Evolutionary conservation across 2,888 invertebrate genomes (phyloP).

Genomic region (Luperina nickerlii): DNA sequence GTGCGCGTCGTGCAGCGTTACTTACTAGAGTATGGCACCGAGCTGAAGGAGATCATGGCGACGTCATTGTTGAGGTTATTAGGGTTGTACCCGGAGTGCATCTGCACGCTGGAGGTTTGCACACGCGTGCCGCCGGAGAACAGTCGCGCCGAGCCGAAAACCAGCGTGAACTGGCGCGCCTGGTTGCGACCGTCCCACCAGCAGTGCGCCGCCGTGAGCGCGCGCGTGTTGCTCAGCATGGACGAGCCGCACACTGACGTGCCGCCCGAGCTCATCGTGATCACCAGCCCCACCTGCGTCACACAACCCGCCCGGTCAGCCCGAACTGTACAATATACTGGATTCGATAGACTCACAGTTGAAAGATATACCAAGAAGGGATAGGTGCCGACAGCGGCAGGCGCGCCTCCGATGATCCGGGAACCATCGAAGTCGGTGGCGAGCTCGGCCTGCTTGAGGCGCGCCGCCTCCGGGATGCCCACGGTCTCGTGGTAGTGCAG

Average conservation of each 20-base stretch:
- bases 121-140: slow-evolving; percentile 72
- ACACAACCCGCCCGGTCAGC: background rate
- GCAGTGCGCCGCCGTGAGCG: slow-evolving; percentile 75
- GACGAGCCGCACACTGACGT: slow-evolving; percentile 72
- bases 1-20: background rate
- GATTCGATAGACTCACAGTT: background rate
- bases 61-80: slow-evolving; percentile 68
- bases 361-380: slow-evolving; percentile 57
- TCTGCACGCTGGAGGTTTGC: slow-evolving; percentile 66
- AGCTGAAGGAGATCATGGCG: slow-evolving; percentile 62
- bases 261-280: slow-evolving; percentile 68
- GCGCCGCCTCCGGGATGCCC: slow-evolving; percentile 63
- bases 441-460: slow-evolving; percentile 60
- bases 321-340: background rate
- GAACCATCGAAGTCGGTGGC: slow-evolving; percentile 62
- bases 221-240: slow-evolving; percentile 69
- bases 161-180: slow-evolving; percentile 74
- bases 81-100: slow-evolving; percentile 68
- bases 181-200: slow-evolving; percentile 73
- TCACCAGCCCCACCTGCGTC: slow-evolving; percentile 70
- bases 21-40: slow-evolving; percentile 70
- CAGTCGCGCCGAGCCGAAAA: slow-evolving; percentile 71
- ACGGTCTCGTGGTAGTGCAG: slow-evolving; percentile 64
- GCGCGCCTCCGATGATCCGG: slow-evolving; percentile 55
- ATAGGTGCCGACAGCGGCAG: slow-evolving; percentile 56